Conservation (phyloP, 2,113 vertebrate species). For the Carollia perspicillata region DNA sequence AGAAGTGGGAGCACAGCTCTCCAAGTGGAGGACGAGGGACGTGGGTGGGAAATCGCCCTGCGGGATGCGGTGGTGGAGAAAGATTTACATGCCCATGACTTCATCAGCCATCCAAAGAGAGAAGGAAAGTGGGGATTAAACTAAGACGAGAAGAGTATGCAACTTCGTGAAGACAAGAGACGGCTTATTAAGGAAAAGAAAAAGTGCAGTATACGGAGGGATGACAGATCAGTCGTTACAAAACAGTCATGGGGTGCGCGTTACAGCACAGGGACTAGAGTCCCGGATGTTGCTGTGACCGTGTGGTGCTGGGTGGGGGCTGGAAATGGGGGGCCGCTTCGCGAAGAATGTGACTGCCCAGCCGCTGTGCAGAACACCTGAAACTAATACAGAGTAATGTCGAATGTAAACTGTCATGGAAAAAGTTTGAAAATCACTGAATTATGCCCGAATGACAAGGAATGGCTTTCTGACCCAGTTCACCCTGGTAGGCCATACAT, state of each 20-base stretch:
- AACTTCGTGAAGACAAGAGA: constrained; percentile 15
- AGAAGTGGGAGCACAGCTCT: neutral
- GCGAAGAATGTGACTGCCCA: neutral
- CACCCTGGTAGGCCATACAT: neutral
- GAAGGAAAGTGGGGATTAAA: neutral
- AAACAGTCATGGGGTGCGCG: accelerated
- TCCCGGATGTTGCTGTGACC: accelerated
- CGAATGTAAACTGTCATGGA: neutral
- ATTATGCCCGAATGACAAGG: neutral
- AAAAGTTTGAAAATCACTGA: neutral
- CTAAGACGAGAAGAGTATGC: neutral
- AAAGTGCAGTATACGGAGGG: neutral
- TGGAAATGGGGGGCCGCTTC: accelerated
- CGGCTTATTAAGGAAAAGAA: neutral
- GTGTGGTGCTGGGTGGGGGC: neutral
- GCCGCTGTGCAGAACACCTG: neutral
- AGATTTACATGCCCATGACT: neutral
- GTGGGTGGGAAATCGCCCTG: neutral
- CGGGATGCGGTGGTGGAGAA: neutral
- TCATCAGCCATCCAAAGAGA: neutral
- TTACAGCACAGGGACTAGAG: accelerated
- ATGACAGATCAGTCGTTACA: neutral
- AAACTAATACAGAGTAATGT: no score
- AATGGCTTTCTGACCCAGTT: neutral
- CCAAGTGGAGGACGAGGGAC: neutral